Evolutionary conservation across 1,140 invertebrate genomes (phyloP), one percentile per base, ranked within the genome.

Genomic region (Drosophila orosa): DNA sequence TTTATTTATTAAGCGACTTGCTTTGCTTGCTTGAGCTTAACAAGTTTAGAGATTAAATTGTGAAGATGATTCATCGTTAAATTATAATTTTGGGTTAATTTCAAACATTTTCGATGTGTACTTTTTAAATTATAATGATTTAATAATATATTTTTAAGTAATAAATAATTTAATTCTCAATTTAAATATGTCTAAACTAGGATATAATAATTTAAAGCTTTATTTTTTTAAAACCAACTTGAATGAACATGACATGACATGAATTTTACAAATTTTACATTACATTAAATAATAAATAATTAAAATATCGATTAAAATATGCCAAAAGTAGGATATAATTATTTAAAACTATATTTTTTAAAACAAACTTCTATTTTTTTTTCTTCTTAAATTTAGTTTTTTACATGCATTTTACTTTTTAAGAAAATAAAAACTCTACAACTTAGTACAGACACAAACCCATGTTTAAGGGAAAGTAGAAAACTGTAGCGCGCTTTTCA

Each of bases 401-500:
- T 0, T 60, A 29, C 17, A 19, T 61, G 19, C 0, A n/a, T 29
- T 61, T 27, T 13, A 55, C 56, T n/a, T n/a, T n/a, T n/a, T n/a
- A n/a, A n/a, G n/a, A n/a, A n/a, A n/a, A n/a, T 24, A 40, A 58
- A 62, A 58, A 7, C 0, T 9, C 7, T 5, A 5, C n/a, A 9
- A 27, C 3, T 9, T 37, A 71, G 33, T 5, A 10, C 5, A 10
- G 50, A 69, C 67, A 39, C 27, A 37, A 71, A 69, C 67, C 67
- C 7, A 0, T 15, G 2, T 2, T 17, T 3, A 10, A 0, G 13
- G 4, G 4, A 12, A 10, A 15, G 4, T 5, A 2, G 12, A 12
- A 55, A 55, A 17, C 10, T 15, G 10, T 13, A 62, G 60, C 54
- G 13, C 7, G 37, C 60, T 62, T 62, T 13, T 61, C 5, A n/a